Conservation (phyloP, 2,113 vertebrate genomes). For the Microtus pennsylvanicus region DNA sequence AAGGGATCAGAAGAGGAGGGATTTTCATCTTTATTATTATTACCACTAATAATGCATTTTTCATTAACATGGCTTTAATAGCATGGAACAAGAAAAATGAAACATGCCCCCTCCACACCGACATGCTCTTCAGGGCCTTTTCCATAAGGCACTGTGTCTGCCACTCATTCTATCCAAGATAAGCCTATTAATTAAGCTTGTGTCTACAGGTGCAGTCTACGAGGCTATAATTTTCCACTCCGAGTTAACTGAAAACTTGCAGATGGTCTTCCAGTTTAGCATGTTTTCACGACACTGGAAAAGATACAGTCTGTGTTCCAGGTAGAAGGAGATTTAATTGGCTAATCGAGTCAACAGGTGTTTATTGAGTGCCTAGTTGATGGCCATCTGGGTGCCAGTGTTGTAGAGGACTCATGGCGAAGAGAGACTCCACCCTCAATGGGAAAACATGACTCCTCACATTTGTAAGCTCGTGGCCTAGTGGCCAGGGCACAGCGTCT, state of each 20-base stretch:
- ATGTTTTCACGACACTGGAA: background rate
- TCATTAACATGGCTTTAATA: slow-evolving; percentile 81
- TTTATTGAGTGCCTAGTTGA: slow-evolving; percentile 53
- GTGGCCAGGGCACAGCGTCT: background rate
- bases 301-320: slow-evolving; percentile 51
- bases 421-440: slow-evolving; percentile 33
- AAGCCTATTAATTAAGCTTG: slow-evolving; percentile 79
- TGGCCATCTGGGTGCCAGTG: slow-evolving; percentile 13
- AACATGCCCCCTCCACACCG: background rate
- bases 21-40: slow-evolving; percentile 82
- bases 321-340: slow-evolving; percentile 63
- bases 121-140: slow-evolving; percentile 25
- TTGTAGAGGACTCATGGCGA: background rate
- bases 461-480: background rate
- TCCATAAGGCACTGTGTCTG: slow-evolving; percentile 55
- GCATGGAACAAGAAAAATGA: slow-evolving; percentile 67
- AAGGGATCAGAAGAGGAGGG: slow-evolving; percentile 73
- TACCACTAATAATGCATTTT: slow-evolving; percentile 73
- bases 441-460: slow-evolving; percentile 37
- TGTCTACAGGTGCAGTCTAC: slow-evolving; percentile 64
- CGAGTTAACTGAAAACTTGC: slow-evolving; percentile 65
- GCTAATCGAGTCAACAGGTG: slow-evolving; percentile 66
- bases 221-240: slow-evolving; percentile 67
- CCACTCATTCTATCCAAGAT: slow-evolving; percentile 56
- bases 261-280: slow-evolving; percentile 62